Percentiles rank a stretch among this genome's conserved stretches.
Conservation (phyloP, 2,113 vertebrate genomes). For the Gadus chalcogrammus region DNA sequence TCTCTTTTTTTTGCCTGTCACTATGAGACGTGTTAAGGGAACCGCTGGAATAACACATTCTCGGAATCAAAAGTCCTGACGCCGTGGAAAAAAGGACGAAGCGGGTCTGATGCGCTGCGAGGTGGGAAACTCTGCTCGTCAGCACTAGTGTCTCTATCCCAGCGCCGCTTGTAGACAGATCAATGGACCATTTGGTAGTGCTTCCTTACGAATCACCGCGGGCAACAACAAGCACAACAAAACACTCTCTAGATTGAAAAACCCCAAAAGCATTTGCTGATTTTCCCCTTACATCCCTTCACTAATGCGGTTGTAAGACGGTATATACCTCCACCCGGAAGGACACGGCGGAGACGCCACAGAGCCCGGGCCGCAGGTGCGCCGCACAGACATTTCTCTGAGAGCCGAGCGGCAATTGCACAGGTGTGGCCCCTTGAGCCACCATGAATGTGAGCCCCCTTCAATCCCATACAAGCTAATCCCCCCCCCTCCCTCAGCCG, state of each 20-base stretch:
- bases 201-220: slow-evolving; percentile 42
- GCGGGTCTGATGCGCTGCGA: slow-evolving; percentile 41
- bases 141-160: slow-evolving; percentile 49
- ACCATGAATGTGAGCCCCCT: slow-evolving; percentile 24
- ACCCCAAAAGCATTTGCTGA: slow-evolving; percentile 22
- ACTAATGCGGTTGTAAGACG: slow-evolving; percentile 45
- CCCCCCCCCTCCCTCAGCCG: background rate
- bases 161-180: slow-evolving; percentile 42
- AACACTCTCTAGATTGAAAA: slow-evolving; percentile 27
- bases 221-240: slow-evolving; percentile 43
- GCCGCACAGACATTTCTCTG: slow-evolving; percentile 29
- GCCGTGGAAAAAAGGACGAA: slow-evolving; percentile 40
- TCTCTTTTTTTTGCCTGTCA: too few relatives aligned
- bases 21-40: too few relatives aligned
- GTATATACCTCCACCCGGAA: slow-evolving; percentile 44
- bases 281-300: slow-evolving; percentile 26
- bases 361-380: slow-evolving; percentile 42
- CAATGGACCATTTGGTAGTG: slow-evolving; percentile 46
- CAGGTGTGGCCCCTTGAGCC: slow-evolving; percentile 41
- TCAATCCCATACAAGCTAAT: slow-evolving; percentile 48
- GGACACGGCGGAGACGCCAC: slow-evolving; percentile 42
- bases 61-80: slow-evolving; percentile 52
- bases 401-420: slow-evolving; percentile 45
- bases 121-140: slow-evolving; percentile 37
- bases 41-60: slow-evolving; percentile 50